Evolutionary conservation across 1,140 invertebrate species (phyloP).

Genomic region (Polypedilum vanderplanki): DNA sequence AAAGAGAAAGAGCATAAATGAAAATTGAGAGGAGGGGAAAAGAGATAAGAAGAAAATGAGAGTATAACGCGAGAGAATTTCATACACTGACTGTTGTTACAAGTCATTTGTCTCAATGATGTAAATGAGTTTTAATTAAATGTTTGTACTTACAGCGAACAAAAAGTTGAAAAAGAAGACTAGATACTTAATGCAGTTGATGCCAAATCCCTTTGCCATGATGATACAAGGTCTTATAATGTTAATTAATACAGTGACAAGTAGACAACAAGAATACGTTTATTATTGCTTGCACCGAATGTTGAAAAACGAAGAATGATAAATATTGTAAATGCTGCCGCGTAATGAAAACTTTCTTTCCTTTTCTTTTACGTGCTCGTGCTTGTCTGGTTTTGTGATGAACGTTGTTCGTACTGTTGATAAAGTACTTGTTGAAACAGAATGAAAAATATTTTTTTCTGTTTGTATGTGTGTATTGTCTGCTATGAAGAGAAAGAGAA

Average conservation of each 20-base stretch:
- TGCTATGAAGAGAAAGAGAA: not conserved
- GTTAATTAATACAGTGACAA: not conserved
- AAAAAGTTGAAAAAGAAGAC: constrained; percentile 77
- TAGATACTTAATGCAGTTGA: constrained; percentile 73
- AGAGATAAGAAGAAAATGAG: not conserved
- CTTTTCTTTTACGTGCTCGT: not conserved
- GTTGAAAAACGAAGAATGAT: not conserved
- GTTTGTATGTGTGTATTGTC: not conserved
- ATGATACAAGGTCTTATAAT: constrained; percentile 29
- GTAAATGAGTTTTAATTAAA: not conserved
- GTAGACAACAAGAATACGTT: not conserved
- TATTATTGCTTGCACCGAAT: not conserved
- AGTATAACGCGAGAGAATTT: not conserved
- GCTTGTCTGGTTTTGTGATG: not conserved
- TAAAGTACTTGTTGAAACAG: not conserved
- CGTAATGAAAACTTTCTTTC: not conserved
- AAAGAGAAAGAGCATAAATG: not conserved
- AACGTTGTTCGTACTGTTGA: not conserved
- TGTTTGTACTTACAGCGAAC: constrained; percentile 64
- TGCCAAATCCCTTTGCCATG: constrained; percentile 59
- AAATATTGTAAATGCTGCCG: not conserved
- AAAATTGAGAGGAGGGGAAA: not conserved
- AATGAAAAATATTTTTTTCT: not conserved
- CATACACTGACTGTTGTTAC: not conserved
- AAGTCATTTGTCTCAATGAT: not conserved